These are phyloP conservation scores for Eurytoma adleriae DNA, from an alignment of 2,888 invertebrate genomes.

Conservation along the genomic window DNA sequence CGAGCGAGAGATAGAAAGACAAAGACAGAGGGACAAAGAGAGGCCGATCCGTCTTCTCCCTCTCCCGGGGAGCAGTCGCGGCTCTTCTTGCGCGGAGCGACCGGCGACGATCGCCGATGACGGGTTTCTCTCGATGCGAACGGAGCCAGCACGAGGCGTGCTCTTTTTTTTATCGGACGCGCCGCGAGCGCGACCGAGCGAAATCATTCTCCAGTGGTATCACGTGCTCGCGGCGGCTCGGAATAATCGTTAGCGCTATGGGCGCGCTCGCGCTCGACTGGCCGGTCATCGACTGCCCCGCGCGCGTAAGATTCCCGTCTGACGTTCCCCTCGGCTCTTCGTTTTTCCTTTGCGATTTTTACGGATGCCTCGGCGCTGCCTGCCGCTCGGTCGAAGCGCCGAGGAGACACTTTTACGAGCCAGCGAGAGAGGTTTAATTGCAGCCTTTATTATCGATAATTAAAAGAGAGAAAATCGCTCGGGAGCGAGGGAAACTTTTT, in stretches of 20 bases:
- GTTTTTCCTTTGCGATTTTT: not conserved
- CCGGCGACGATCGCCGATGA: constrained; percentile 25
- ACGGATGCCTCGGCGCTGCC: no score
- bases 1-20: no score
- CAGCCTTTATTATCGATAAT: no score
- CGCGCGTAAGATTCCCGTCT: constrained; percentile 10
- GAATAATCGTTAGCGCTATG: constrained; percentile 48
- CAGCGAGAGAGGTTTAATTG: no score
- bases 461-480: no score
- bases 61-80: not conserved
- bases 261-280: not conserved
- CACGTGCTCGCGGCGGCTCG: constrained; percentile 48
- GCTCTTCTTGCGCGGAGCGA: no score
- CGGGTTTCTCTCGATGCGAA: constrained; percentile 20
- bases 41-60: constrained; percentile 9
- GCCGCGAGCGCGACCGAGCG: not conserved
- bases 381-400: no score
- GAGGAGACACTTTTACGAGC: no score
- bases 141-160: not conserved
- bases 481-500: no score
- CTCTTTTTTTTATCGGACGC: constrained; percentile 21
- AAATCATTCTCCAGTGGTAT: constrained; percentile 46
- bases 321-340: not conserved
- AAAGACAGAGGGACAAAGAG: no score
- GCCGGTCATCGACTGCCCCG: constrained; percentile 51